Evolutionary conservation across 2,113 vertebrate genomes (phyloP), one percentile per base, ranked within the genome.

Genomic region (Cacatua alba): DNA sequence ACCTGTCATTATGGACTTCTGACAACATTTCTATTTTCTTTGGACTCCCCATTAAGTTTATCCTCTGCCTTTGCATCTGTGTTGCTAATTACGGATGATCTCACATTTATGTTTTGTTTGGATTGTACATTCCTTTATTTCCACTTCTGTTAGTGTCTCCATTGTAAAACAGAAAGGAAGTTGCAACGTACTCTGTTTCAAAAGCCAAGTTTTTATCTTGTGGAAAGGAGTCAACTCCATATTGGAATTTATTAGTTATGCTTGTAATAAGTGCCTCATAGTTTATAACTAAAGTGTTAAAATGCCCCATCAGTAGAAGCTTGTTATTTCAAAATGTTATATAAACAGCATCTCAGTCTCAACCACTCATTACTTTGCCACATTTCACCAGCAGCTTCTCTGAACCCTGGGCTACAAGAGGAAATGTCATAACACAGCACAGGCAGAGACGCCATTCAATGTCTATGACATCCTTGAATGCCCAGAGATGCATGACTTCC

Each of bases 381-480:
- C 17, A 21, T 83, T 88, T 82, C 31, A 55, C 10, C 59, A 84
- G 46, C 35, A 81, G 44, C 25, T 70, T 55, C 64, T 80, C 13
- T n/a, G 35, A n/a, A 75, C 8, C 43, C n/a, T 10, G 48, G 41
- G n/a, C 35, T 80, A 53, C 19, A 62, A 46, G 25, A 55, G 7
- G 6, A 76, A 69, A 69, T 51, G n/a, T 6, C 21, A 3, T 17
- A 88, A 64, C 49, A 70, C 17, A 69, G 51, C 51, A 75, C 0
- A 55, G 28, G 17, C 44, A 64, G 28, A 82, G 60, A 71, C 0
- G 2, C 1, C 51, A 31, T 28, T n/a, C n/a, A 9, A 12, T 3
- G 16, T 24, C 24, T 51, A 1, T 0, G 1, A 28, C 18, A 76
- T 21, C 37, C 72, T 29, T 5, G 5, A 59, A 46, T 39, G 8